Percentiles rank a stretch among this genome's conserved stretches.
phyloP scores from a whole-genome alignment of 2,797 vertebrate genomes.

The Brachyalestes nurse region DNA sequence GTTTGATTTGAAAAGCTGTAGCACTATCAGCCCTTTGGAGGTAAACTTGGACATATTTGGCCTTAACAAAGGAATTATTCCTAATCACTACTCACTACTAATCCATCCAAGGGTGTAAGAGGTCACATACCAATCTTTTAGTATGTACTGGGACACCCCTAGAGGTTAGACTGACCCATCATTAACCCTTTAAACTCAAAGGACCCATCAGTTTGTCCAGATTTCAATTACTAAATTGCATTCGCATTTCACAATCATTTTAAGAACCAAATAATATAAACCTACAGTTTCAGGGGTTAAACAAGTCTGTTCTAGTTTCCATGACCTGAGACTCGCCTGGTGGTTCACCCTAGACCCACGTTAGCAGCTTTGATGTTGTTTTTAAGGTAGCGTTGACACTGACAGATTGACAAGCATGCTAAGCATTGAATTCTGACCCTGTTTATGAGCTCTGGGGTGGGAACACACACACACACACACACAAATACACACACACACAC shows the following conservation, averaged over 20 bases:
- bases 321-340: neutral
- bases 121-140: no score
- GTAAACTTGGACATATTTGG: no score
- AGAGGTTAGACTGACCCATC: neutral
- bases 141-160: neutral
- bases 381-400: slow-evolving; percentile 1
- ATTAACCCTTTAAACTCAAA: no score
- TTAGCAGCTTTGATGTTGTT: neutral
- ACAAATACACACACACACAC: neutral
- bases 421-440: slow-evolving; percentile 23
- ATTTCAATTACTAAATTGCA: no score
- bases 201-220: no score
- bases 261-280: neutral
- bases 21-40: no score
- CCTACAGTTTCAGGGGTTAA: neutral
- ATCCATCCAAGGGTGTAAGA: no score
- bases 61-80: no score
- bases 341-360: neutral
- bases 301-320: neutral
- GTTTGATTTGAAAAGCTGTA: no score
- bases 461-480: slow-evolving; percentile 34
- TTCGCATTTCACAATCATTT: no score
- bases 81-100: no score
- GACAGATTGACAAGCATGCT: slow-evolving; percentile 39
- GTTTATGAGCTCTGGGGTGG: slow-evolving; percentile 37